Evolutionary conservation across 35 echinoderm and acorn worm genomes (phyloP).

Genomic region (Stichopus chloronotus): DNA sequence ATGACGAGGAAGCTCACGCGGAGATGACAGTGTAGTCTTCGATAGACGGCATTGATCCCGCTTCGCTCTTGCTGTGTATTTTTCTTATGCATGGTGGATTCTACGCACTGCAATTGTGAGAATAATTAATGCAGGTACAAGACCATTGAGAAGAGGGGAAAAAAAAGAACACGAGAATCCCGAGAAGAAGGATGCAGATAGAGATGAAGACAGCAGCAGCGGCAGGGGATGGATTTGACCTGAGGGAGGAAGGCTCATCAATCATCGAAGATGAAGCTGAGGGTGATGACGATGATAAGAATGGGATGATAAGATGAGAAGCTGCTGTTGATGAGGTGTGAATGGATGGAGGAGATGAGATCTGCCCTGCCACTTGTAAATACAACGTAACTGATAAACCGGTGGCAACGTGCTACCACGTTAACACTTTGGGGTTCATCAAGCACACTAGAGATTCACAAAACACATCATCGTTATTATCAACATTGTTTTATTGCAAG

Average conservation of each 20-base stretch:
- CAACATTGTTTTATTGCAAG: too few relatives aligned
- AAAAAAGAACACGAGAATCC: not conserved
- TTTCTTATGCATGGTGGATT: not conserved
- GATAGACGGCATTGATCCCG: not conserved
- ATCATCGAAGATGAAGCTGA: not conserved
- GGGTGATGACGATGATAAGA: not conserved
- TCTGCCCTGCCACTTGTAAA: not conserved
- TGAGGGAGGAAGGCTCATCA: conserved; percentile 38
- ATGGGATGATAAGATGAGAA: not conserved
- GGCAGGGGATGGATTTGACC: conserved; percentile 30
- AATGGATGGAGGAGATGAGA: not conserved
- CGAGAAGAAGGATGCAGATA: not conserved
- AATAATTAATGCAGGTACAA: conserved; percentile 36
- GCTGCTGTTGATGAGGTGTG: not conserved
- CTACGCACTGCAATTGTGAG: conserved; percentile 9
- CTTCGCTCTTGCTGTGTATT: not conserved
- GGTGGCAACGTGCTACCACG: too few relatives aligned
- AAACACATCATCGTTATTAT: too few relatives aligned
- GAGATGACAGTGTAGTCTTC: not conserved
- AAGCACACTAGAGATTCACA: too few relatives aligned
- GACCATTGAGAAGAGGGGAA: not conserved
- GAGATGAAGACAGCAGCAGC: not conserved
- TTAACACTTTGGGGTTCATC: too few relatives aligned
- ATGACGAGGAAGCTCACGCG: not conserved
- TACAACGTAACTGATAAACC: too few relatives aligned